Evolutionary conservation across 2,888 invertebrate genomes (phyloP), one percentile per base, ranked within the genome.

Genomic region (Pandemis heparana): DNA sequence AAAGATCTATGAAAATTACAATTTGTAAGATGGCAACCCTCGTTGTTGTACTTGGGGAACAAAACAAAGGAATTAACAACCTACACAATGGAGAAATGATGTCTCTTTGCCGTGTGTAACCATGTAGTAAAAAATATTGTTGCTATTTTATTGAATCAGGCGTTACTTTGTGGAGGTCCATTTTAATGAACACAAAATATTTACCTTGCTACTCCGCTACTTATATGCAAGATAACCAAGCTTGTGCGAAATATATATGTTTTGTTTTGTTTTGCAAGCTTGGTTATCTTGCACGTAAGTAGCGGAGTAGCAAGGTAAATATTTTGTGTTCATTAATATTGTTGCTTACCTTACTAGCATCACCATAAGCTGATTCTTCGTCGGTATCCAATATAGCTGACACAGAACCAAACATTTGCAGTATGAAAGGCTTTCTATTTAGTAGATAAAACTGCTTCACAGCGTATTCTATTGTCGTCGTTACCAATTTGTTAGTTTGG

Each of bases 381-480:
- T 98, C 98, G 0, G 98, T 98, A 86, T 99, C 99, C 80, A 99
- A 94, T 85, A 99, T 98, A 1, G 99, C 98, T 0, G 99, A 99
- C 0, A 99, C 98, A 4, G 99, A 99, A 1, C 99, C 99, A 92
- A 99, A 99, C 99, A 99, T 99, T 95, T 99, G 99, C 68, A 99
- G 95, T 80, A 99, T 98, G 85, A 99, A 99, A 0, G 99, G 99
- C 86, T 99, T 99, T 67, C 99, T 96, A 87, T 99, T 99, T 89
- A 99, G 96, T 74, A 99, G 95, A 90, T 99, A 99, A 91, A 99
- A 99, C 87, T 99, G 99, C 85, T 99, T 99, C 14, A 99, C 99
- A 0, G 99, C 98, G 87, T 99, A 99, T 87, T 99, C 99, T 70
- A 99, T 98, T 0, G 99, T 99, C 0, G 98, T 97, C 6, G 98